Evolutionary conservation across 2,113 vertebrate species (phyloP), one percentile per base, ranked within the genome.

Genomic region (Syngnathus typhle): DNA sequence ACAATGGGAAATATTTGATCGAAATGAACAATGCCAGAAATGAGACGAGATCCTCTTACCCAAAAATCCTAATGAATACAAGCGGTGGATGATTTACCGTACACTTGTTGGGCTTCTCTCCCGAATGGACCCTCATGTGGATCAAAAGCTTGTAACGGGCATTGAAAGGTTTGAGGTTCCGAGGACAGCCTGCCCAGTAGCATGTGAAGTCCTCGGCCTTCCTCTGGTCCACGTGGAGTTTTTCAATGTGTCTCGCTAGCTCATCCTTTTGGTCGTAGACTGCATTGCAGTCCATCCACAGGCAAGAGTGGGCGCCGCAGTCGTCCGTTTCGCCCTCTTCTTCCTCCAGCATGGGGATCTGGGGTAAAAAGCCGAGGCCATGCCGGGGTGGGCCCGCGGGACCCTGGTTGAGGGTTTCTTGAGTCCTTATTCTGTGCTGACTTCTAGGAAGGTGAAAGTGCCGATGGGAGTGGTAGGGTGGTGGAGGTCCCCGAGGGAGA

Each of bases 41-140:
- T 16, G 2, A 13, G 2, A 23, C 8, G 27, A 36, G 55, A 58
- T 58, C 13, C 13, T 7, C 1, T 58, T 36, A 27, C 54, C 12
- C 54, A 12, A 23, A 10, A 12, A 58, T 2, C 19, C 49, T 16
- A 36, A 36, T 36, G 6, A 16, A 32, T 6, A 16, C 55, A 2
- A 58, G 27, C 27, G 27, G 49, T 43, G 59, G 46, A 77, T 91
- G 89, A 85, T 89, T 74, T 88, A 99, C 96, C 87, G 92, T 95
- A 85, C 97, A 99, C 80, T 95, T 97, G 91, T 99, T 98, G 3
- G 97, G 97, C 85, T 96, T 99, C 90, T 98, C 97, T 76, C 97
- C 97, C 0, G 97, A 98, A 82, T 99, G 97, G 74, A 99, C 92
- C 85, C 97, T 91, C 97, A 99, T 99, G 85, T 99, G 97, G 88